A percentile compares a stretch with the other conserved stretches of the same genome.
Evolutionary conservation across 1,140 invertebrate genomes (phyloP).

Genomic region (Aphis gossypii): DNA sequence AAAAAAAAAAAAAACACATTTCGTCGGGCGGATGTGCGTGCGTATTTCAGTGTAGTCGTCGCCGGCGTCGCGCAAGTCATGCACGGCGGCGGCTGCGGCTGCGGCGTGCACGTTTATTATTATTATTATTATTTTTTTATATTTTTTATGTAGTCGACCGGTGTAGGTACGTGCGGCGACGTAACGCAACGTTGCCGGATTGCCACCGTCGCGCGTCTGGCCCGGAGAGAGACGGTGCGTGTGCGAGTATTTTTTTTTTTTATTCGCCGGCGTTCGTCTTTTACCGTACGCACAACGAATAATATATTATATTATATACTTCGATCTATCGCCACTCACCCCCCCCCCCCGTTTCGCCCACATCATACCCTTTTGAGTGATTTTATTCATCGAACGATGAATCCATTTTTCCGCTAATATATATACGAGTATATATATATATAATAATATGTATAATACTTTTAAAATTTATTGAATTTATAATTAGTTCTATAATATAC

Average conservation of each 20-base stretch:
- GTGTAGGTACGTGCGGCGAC: background rate
- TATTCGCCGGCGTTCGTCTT: background rate
- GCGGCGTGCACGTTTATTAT: conserved; percentile 20
- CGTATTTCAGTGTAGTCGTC: background rate
- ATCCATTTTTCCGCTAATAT: too few relatives aligned
- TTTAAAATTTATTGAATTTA: too few relatives aligned
- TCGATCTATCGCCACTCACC: too few relatives aligned
- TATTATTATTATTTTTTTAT: background rate
- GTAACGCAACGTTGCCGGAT: conserved; percentile 27
- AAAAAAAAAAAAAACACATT: conserved; percentile 15
- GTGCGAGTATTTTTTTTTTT: background rate
- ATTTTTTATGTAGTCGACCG: conserved; percentile 41
- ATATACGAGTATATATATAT: too few relatives aligned
- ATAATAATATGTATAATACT: too few relatives aligned
- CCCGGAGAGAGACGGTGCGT: background rate
- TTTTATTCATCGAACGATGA: background rate
- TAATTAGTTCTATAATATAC: too few relatives aligned
- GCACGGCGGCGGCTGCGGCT: conserved; percentile 21
- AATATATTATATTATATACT: background rate
- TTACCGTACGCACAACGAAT: background rate
- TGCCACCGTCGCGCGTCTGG: background rate
- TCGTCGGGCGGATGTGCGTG: conserved; percentile 44
- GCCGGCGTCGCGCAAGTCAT: conserved; percentile 34
- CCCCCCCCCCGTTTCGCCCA: background rate
- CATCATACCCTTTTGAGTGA: background rate